Base-by-base conservation (phyloP, 64 coral and sea anemone species). In the Montipora foliosa region DNA sequence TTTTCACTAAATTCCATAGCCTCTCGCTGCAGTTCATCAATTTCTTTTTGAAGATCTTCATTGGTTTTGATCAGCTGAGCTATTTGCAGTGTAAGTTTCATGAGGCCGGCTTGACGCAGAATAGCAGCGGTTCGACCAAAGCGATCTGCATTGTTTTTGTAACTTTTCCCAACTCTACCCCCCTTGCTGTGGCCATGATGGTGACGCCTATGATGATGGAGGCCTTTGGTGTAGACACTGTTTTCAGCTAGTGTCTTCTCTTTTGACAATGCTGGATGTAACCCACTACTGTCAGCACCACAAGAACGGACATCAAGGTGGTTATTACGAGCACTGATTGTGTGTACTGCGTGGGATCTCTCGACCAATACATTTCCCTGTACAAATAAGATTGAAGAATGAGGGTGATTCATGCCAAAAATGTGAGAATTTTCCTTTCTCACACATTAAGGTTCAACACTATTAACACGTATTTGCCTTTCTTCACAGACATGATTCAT, bases 61-160 rank as follows among this genome's bases (percentile, higher is more conserved):
- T 98, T 98, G 49, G 94, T 93, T 61, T 87, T 86, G 10, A 95
- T 88, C 52, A 98, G 89, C 76, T 95, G 90, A 58, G 96, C 96
- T 88, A 86, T 95, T 71, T 95, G 89, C 9, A 98, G 47, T 4
- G 96, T 98, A 20, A 98, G 84, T 84, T 98, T 90, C 79, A 98
- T 79, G 10, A 98, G 75, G 6, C 96, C 96, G 22, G 96, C 93
- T 13, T 98, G 93, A 70, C 87, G 81, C 16, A 98, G 66, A 6
- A 87, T 89, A 46, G 92, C 29, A 4, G 89, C 93, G 57, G 96
- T 98, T 67, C 80, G 47, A 62, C 78, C 49, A 67, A 92, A 91
- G 49, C 73, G 87, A 51, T 92, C 91, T 80, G 17, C 13, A 76
- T 47, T 92, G 6, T 80, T 75, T 67, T 79, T 69, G 66, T 85